Base-by-base conservation (phyloP, 2,113 vertebrate species). In the Malurus melanocephalus region DNA sequence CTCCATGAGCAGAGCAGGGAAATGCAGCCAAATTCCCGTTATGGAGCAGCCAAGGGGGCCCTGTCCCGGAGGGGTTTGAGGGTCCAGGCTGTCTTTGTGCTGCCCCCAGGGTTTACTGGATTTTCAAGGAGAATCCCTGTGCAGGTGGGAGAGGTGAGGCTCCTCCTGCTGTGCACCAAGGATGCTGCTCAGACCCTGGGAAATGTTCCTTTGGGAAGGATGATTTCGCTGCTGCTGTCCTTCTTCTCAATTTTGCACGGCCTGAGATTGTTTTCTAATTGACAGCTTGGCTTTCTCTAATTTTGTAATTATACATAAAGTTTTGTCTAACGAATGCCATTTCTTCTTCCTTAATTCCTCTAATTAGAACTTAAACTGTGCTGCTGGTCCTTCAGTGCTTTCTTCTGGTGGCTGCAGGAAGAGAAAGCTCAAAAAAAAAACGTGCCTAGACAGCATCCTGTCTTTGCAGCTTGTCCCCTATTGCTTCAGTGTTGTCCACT, bases 401-500 rank as follows among this genome's bases (percentile, higher is more conserved):
- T 30, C 75, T 88, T 56, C 14, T 5, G 2, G 3, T 66, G 74
- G 49, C 81, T 69, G 66, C 62, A 43, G 71, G 86, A 62, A 66
- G 84, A 88, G 93, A 86, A 91, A 68, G 76, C 88, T 93, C 83
- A 59, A 75, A 2, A 55, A 55, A 51, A 86, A 51, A 86, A 88
- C 19, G 40, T 90, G 92, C 85, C 53, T 13, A 88, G 90, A 88
- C 91, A 72, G 13, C 69, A n/a, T 28, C 38, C 19, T 84, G 76
- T 17, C 67, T 45, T 21, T 86, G 69, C 40, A 87, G 82, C 78
- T 93, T 1, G 6, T 88, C 92, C 90, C 80, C 89, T 42, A 38
- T 89, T 88, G 86, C 92, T 88, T 88, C 38, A 6, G 88, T 90
- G 91, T 93, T 96, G 95, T 94, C 95, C 95, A 95, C 93, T 93